phyloP scores from a whole-genome alignment of 1,140 invertebrate genomes.

The Cataglyphis hispanica region DNA sequence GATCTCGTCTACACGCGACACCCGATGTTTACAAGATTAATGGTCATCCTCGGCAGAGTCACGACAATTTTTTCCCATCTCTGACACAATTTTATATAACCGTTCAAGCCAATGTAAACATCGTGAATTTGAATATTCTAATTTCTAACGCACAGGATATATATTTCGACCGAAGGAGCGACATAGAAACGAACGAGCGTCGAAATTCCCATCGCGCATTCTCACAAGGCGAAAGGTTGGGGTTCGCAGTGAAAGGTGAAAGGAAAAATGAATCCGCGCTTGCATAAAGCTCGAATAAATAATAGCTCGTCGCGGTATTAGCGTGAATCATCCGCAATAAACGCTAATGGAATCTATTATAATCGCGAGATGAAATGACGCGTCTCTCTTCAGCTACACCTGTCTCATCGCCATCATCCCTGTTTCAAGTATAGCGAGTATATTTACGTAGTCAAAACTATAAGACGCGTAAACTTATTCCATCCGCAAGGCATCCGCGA shows the following conservation, averaged over 20 bases:
- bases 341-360: neutral
- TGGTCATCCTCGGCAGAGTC: slow-evolving; percentile 9
- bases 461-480: slow-evolving; percentile 45
- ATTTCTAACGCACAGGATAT: slow-evolving; percentile 28
- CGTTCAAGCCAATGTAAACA: neutral
- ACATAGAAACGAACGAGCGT: slow-evolving; percentile 46
- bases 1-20: slow-evolving; percentile 18
- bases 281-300: slow-evolving; percentile 11
- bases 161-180: neutral
- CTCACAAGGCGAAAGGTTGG: slow-evolving; percentile 69
- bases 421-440: too few relatives aligned
- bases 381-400: neutral
- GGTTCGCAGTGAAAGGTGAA: slow-evolving; percentile 71
- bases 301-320: slow-evolving; percentile 21
- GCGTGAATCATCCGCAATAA: slow-evolving; percentile 23
- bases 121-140: slow-evolving; percentile 37
- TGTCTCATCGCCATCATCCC: neutral
- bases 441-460: slow-evolving; percentile 11
- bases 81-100: slow-evolving; percentile 45
- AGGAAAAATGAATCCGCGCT: slow-evolving; percentile 65
- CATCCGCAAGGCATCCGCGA: neutral
- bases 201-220: slow-evolving; percentile 36
- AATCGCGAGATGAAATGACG: neutral
- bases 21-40: slow-evolving; percentile 55
- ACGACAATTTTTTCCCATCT: neutral